Conservation (phyloP, 2,888 invertebrate genomes). For the Eupithecia subfuscata region DNA sequence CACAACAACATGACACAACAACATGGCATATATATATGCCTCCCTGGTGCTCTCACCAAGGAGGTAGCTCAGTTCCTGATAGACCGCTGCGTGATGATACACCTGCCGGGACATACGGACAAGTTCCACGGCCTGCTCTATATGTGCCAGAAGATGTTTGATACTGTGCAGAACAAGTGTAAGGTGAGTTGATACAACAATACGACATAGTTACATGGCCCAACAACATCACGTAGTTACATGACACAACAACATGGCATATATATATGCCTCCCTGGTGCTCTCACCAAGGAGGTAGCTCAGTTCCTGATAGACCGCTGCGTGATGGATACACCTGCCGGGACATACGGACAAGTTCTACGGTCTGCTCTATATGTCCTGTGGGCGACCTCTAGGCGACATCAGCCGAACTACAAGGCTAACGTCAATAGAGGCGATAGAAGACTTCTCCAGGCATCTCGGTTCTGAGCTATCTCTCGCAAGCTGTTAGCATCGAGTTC, state of each 20-base stretch:
- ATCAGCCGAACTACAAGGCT: too few species aligned
- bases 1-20: too few species aligned
- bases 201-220: too few species aligned
- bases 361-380: constrained; percentile 89
- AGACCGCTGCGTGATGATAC: constrained; percentile 90
- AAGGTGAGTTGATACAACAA: constrained; percentile 64
- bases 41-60: constrained; percentile 85
- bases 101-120: constrained; percentile 89
- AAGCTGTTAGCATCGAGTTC: too few species aligned
- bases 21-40: constrained; percentile 74
- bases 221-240: too few species aligned
- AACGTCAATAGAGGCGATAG: too few species aligned
- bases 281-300: constrained; percentile 87
- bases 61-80: constrained; percentile 91
- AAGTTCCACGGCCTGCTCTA: constrained; percentile 95
- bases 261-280: constrained; percentile 85
- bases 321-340: constrained; percentile 91
- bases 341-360: constrained; percentile 93
- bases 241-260: too few species aligned
- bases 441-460: too few species aligned
- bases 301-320: constrained; percentile 90
- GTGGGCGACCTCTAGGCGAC: too few species aligned
- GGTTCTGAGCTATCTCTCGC: too few species aligned
- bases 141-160: constrained; percentile 96
- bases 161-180: constrained; percentile 91